These are phyloP conservation scores for Celastrina argiolus DNA, from an alignment of 2,888 invertebrate species.

Conservation along the genomic window DNA sequence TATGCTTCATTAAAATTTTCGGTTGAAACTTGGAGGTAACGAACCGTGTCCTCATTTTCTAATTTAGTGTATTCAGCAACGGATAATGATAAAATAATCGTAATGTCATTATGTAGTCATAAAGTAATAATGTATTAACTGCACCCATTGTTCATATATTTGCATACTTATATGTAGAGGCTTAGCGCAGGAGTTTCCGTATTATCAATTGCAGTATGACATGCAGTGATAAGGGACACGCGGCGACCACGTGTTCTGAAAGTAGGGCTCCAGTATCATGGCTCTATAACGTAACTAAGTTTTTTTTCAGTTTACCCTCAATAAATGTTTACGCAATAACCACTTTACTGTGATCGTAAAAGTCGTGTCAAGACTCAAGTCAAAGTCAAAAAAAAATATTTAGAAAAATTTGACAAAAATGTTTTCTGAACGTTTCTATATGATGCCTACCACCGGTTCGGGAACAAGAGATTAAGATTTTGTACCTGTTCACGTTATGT, in stretches of 20 bases:
- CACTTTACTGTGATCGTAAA: too few species aligned
- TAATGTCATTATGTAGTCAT: background rate
- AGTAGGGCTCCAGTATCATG: conserved; percentile 2
- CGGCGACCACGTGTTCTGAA: background rate
- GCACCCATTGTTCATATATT: background rate
- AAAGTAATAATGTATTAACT: background rate
- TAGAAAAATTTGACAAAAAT: too few species aligned
- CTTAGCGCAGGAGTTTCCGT: conserved; percentile 3
- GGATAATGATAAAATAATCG: background rate
- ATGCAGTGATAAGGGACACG: conserved; percentile 4
- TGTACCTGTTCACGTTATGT: too few species aligned
- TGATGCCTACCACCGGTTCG: too few species aligned
- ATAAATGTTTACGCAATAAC: too few species aligned
- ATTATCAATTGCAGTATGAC: background rate
- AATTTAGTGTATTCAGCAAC: background rate
- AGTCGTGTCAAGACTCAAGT: too few species aligned
- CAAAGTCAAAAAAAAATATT: too few species aligned
- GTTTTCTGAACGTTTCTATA: too few species aligned
- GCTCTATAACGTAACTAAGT: background rate
- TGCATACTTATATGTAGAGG: conserved; percentile 2
- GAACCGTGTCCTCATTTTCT: conserved; percentile 1
- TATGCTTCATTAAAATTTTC: background rate
- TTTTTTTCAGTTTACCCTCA: background rate
- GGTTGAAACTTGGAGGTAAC: background rate
- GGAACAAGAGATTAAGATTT: too few species aligned